A percentile compares a stretch with the other conserved stretches of the same genome.
These are phyloP conservation scores for Cynocephalus volans DNA, from an alignment of 2,113 vertebrate genomes.

Conservation along the genomic window DNA sequence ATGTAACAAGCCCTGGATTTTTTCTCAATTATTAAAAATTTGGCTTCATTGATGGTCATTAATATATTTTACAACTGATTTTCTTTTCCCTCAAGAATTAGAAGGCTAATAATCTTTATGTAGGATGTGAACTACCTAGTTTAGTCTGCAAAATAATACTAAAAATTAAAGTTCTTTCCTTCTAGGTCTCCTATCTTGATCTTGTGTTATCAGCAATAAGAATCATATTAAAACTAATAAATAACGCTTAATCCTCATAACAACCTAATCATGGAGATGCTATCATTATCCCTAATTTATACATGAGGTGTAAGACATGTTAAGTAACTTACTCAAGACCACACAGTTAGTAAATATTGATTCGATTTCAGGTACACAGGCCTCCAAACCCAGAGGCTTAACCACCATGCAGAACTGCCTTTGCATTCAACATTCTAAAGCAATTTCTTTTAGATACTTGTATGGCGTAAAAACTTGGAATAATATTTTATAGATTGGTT, in stretches of 20 bases:
- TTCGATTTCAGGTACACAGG: background rate
- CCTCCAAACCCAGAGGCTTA: background rate
- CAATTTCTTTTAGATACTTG: background rate
- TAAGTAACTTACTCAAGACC: background rate
- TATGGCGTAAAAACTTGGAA: background rate
- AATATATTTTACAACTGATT: background rate
- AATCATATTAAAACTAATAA: background rate
- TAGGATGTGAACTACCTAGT: background rate
- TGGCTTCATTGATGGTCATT: background rate
- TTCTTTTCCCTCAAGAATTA: background rate
- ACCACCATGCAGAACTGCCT: background rate
- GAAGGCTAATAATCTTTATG: background rate
- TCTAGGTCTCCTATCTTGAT: background rate
- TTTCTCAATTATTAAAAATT: background rate
- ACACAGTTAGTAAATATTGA: background rate
- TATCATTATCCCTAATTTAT: background rate
- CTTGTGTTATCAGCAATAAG: background rate
- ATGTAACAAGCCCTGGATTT: background rate
- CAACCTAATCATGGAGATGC: background rate
- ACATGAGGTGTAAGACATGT: background rate
- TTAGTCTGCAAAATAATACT: background rate
- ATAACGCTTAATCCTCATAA: background rate
- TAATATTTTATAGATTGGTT: background rate
- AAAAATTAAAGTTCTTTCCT: background rate
- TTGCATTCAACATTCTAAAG: background rate